Percentiles rank a stretch among this genome's conserved stretches.
Conservation (phyloP, 2,888 invertebrate species). For the Drosophila atroscutellata region DNA sequence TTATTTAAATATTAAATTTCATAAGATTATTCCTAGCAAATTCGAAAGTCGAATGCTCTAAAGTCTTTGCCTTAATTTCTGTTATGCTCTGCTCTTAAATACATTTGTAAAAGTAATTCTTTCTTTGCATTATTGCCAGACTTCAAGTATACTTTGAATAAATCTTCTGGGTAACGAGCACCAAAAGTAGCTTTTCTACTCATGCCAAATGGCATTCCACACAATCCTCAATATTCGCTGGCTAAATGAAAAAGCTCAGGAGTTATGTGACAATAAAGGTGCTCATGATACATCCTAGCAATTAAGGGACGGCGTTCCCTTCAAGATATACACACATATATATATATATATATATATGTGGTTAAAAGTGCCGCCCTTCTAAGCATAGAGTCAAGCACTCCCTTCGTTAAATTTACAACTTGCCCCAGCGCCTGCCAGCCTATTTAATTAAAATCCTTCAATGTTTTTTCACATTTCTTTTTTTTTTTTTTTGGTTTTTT, state of each 20-base stretch:
- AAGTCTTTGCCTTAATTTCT: not conserved
- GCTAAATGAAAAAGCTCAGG: slow-evolving; percentile 43
- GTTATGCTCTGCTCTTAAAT: not conserved
- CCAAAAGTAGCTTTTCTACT: not conserved
- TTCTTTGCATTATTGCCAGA: not conserved
- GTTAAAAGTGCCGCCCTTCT: slow-evolving; percentile 34
- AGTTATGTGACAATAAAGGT: slow-evolving; percentile 61
- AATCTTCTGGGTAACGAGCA: not conserved
- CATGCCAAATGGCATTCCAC: slow-evolving; percentile 7
- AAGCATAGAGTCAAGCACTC: slow-evolving; percentile 1
- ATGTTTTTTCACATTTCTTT: slow-evolving; percentile 48
- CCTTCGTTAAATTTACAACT: slow-evolving; percentile 58
- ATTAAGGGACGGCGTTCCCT: slow-evolving; percentile 39
- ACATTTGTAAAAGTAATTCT: not conserved
- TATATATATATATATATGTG: not conserved
- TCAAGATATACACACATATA: not conserved
- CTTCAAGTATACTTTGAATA: not conserved
- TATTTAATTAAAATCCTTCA: slow-evolving; percentile 80
- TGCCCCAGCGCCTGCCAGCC: slow-evolving; percentile 52
- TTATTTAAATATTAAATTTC: not conserved
- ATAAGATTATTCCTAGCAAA: not conserved
- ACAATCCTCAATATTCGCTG: slow-evolving; percentile 12
- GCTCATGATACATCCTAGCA: slow-evolving; percentile 45
- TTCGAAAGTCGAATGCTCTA: not conserved
- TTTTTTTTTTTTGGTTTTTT: slow-evolving; percentile 24